A percentile compares a stretch with the other conserved stretches of the same genome.
Evolutionary conservation across 2,888 invertebrate genomes (phyloP).

Genomic region (Hirtodrosophila alboralis): DNA sequence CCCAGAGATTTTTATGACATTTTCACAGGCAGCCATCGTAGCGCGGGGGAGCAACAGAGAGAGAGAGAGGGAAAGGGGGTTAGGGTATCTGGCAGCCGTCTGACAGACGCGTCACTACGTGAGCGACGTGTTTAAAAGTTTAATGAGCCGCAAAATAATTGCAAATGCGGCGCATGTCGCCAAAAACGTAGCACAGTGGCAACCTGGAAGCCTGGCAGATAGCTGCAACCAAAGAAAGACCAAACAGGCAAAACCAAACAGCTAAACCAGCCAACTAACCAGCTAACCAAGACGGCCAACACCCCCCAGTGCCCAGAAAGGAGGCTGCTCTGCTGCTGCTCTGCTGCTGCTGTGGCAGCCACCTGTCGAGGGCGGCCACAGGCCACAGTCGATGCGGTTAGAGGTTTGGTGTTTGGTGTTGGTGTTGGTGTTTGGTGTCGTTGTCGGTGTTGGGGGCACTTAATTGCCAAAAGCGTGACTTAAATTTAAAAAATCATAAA

Average conservation of each 20-base stretch:
- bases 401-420: conserved; percentile 5
- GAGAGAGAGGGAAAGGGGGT: conserved; percentile 11
- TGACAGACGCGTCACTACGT: conserved; percentile 79
- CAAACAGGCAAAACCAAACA: conserved; percentile 20
- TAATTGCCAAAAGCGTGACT: conserved; percentile 81
- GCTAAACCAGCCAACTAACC: conserved; percentile 24
- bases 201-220: conserved; percentile 29
- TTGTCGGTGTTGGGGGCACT: conserved; percentile 62
- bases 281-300: conserved; percentile 36
- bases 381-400: conserved; percentile 45
- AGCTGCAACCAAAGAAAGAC: conserved; percentile 40
- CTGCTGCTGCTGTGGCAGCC: conserved; percentile 35
- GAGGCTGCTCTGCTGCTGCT: conserved; percentile 27
- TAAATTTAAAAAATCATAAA: conserved; percentile 77
- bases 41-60: conserved; percentile 26
- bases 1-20: conserved; percentile 80
- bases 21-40: conserved; percentile 62
- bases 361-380: conserved; percentile 71
- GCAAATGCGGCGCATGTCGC: conserved; percentile 76
- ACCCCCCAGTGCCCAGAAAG: conserved; percentile 45
- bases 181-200: conserved; percentile 66
- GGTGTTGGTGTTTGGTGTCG: conserved; percentile 9
- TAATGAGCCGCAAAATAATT: conserved; percentile 82
- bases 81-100: conserved; percentile 63
- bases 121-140: conserved; percentile 82